Evolutionary conservation across 2,888 invertebrate species (phyloP).

Genomic region (Orthosia cruda): DNA sequence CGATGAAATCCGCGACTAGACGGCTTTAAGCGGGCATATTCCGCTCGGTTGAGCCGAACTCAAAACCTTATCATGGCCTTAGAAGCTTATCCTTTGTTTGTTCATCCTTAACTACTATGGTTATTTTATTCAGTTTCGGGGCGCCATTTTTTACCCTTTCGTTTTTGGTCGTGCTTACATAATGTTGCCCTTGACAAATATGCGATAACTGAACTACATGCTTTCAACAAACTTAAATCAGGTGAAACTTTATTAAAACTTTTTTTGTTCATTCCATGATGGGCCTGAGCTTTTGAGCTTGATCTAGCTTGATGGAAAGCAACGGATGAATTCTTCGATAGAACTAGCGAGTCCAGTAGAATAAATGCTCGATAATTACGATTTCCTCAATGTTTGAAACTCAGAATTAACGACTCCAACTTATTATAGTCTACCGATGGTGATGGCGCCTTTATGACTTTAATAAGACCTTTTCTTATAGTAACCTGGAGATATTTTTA

Average conservation of each 20-base stretch:
- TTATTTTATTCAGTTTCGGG: slow-evolving; percentile 47
- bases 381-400: neutral
- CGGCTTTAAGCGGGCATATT: slow-evolving; percentile 77
- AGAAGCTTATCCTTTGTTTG: slow-evolving; percentile 80
- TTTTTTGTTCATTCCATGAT: too few species aligned
- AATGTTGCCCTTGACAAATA: neutral
- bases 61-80: slow-evolving; percentile 78
- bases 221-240: neutral
- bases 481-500: neutral
- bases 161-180: neutral
- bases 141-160: neutral
- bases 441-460: neutral
- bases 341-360: too few species aligned
- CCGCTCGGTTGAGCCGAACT: slow-evolving; percentile 75
- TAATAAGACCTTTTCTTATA: neutral
- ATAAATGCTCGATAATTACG: neutral
- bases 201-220: neutral
- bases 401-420: neutral
- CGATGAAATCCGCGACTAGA: slow-evolving; percentile 74
- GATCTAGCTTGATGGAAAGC: too few species aligned
- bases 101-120: slow-evolving; percentile 67
- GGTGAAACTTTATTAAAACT: neutral
- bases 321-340: too few species aligned
- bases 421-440: neutral
- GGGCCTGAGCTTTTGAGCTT: too few species aligned